Evolutionary conservation across 2,888 invertebrate genomes (phyloP).

Genomic region (Bombylius major): DNA sequence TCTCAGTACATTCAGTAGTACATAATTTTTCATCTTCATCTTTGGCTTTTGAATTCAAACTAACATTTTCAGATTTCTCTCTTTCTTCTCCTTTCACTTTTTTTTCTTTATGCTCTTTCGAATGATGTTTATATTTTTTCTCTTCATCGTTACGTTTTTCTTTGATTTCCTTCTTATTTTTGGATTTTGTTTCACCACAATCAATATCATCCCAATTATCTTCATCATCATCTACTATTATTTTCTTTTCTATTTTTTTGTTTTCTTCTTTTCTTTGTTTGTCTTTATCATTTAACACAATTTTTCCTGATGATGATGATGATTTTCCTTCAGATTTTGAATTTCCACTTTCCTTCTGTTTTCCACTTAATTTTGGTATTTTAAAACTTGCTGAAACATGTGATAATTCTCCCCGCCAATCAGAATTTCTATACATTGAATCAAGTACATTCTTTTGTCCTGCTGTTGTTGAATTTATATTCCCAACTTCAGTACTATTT

Average conservation of each 20-base stretch:
- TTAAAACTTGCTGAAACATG: constrained; percentile 19
- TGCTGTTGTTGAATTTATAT: not conserved
- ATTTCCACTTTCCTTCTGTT: not conserved
- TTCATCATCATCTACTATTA: not conserved
- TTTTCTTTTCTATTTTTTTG: not conserved
- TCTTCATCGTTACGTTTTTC: no score
- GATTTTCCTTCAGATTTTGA: not conserved
- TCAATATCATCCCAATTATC: not conserved
- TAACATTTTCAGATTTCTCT: no score
- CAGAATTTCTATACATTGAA: not conserved
- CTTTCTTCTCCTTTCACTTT: no score
- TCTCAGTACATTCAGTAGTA: no score
- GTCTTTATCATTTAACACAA: not conserved
- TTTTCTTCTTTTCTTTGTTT: not conserved
- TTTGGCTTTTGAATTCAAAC: no score
- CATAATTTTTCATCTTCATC: no score
- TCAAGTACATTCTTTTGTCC: not conserved
- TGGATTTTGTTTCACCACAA: not conserved
- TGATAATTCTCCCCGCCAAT: not conserved
- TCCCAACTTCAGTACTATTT: not conserved
- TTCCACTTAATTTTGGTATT: constrained; percentile 20
- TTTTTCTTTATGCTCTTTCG: no score
- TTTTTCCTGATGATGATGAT: not conserved
- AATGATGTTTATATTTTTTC: no score
- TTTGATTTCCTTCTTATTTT: no score